These are phyloP conservation scores for Gasterosteus aculeatus DNA, from an alignment of 2,113 vertebrate genomes.

Conservation along the genomic window DNA sequence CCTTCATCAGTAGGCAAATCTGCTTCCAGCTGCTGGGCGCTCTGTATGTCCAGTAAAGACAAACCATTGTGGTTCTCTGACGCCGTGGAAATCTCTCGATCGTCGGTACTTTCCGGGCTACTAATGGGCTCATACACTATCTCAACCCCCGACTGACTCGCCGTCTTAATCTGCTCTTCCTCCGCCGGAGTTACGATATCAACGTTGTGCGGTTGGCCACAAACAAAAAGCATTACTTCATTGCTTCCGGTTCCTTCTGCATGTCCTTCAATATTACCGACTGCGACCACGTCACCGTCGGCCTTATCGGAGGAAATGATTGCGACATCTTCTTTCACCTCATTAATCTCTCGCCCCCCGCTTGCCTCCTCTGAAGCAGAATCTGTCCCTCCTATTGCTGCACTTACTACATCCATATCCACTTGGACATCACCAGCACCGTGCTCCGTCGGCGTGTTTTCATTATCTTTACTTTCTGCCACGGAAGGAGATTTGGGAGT, in stretches of 20 bases:
- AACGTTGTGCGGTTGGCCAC: constrained; percentile 34
- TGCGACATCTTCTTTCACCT: constrained; percentile 25
- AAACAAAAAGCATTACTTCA: constrained; percentile 55
- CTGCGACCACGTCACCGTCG: constrained; percentile 1
- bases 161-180: constrained; percentile 48
- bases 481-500: constrained; percentile 5
- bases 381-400: constrained; percentile 32
- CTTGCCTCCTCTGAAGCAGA: constrained; percentile 29
- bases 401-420: constrained; percentile 33
- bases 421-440: constrained; percentile 16
- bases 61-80: constrained; percentile 34
- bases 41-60: constrained; percentile 51
- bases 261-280: constrained; percentile 28
- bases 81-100: constrained; percentile 30
- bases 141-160: constrained; percentile 36
- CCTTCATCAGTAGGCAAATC: constrained; percentile 18
- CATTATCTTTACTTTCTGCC: constrained; percentile 19
- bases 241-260: constrained; percentile 26
- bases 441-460: constrained; percentile 1
- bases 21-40: constrained; percentile 17
- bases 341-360: constrained; percentile 17
- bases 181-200: constrained; percentile 33
- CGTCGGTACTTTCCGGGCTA: constrained; percentile 71
- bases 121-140: constrained; percentile 76
- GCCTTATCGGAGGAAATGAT: constrained; percentile 17